Base-by-base conservation (phyloP, 2,113 vertebrate genomes). In the Tympanuchus pallidicinctus region DNA sequence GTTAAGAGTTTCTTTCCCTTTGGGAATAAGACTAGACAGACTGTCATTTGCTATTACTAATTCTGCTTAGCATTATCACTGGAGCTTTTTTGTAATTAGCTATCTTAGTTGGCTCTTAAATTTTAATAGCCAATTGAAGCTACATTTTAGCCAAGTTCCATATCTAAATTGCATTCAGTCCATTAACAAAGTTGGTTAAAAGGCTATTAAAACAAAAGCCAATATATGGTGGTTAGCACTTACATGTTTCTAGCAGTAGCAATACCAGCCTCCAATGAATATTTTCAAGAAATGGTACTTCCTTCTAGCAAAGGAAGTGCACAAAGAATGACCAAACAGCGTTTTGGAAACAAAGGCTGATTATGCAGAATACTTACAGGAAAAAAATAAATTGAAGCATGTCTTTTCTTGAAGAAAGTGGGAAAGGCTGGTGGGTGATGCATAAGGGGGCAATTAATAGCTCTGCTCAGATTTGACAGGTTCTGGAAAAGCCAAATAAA, bases 121-220 rank as follows among this genome's bases (percentile, higher is more conserved):
- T 98, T 98, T 98, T 98, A 98, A 98, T 98, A 98, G 98, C 98
- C 98, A 98, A 97, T 98, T 98, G 98, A 98, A 98, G 97, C 97
- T 96, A 96, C 90, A 96, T 98, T 98, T 98, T 98, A 98, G 98
- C 98, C 98, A 98, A 98, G 97, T 98, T 98, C 98, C 97, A 98
- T 98, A 98, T 98, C 98, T 98, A 97, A 98, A 98, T 98, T 98
- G 97, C 96, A 89, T 98, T 97, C 98, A 98, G 97, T 98, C 98
- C 98, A 98, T 98, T 98, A 98, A 98, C 97, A 98, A 97, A 98
- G 98, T 98, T 98, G 97, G 98, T 98, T 98, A 98, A 98, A 97
- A 97, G 98, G 97, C 98, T 97, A 97, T 98, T 98, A 98, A 97
- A 98, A 94, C 97, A 96, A 97, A 97, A 98, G 97, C 97, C 97